Base-by-base conservation (phyloP, 2,888 invertebrate species). In the Drosophila atroscutellata region DNA sequence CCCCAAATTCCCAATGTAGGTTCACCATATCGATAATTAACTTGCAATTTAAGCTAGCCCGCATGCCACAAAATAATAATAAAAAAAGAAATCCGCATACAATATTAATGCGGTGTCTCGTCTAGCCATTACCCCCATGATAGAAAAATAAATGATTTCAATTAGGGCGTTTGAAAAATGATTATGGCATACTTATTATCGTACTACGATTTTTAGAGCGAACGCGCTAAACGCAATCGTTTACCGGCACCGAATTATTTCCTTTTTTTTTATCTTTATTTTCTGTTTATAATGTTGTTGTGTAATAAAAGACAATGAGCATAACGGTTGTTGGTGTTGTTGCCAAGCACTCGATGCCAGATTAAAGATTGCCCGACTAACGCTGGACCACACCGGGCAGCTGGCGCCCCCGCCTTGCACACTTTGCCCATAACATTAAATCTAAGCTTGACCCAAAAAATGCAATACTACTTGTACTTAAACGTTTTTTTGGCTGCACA, bases 91-190 rank as follows among this genome's bases (percentile, higher is more conserved):
- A 62, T 34, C 45, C 15, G 45, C 45, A 45, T 7, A 24, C 26
- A 45, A 45, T 24, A 45, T 45, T 45, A 24, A 45, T 45, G 24
- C 15, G 15, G 24, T 45, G 45, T 15, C 47, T 47, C 42, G 63
- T 64, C 52, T 75, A 75, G 57, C 51, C 64, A 61, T 58, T 56
- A 66, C 68, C 70, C 70, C 60, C 80, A 74, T 84, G 75, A 65
- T 74, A 63, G 56, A 72, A 47, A 68, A 72, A 79, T 89, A 72
- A 85, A 89, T 87, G 87, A 75, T 84, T 85, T 85, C 84, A 85
- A 87, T 85, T 85, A 87, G 75, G 89, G 84, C 84, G 89, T 87
- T 85, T 89, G 79, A 75, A 77, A 87, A 84, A 89, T 87, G 87
- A 85, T 85, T 86, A 89, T 87, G 89, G 81, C 81, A 70, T 60